Base-by-base conservation (phyloP, 1,140 invertebrate genomes). In the Euborellia annulipes region DNA sequence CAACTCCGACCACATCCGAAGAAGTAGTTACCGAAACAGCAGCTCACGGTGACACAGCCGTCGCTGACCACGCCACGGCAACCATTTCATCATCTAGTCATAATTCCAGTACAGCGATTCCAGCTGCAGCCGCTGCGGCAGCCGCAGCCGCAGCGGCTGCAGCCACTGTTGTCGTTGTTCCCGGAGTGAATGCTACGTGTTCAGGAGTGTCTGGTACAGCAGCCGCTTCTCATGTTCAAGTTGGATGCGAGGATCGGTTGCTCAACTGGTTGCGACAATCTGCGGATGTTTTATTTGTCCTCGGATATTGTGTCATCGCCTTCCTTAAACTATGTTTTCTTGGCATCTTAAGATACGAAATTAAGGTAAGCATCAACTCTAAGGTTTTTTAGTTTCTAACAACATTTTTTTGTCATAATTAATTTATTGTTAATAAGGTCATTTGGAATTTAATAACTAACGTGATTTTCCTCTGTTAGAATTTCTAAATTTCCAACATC, bases 271-370 rank as follows among this genome's bases (percentile, higher is more conserved):
- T 89, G 16, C 68, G 77, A 45, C 72, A 78, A 54, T 84, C 79
- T 4, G 81, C 82, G 6, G 84, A 88, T 54, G 65, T 84, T 20
- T 70, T 90, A 7, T 85, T 86, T 54, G 82, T 91, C 16, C 61
- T 89, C 37, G 85, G 85, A 7, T 89, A 87, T 61, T 91, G 87
- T 62, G 85, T 91, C 30, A 82, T 90, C 48, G 81, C 85, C 45
- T 90, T 90, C 64, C 71, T 88, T 38, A 91, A 91, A 64, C 67
- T 89, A 52, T 89, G 85, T 66, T 91, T 90, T 68, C 72, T 89
- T 22, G 85, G 83, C 20, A 89, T 91, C 54, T 68, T 91, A 27
- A 63, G 70, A 47, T 72, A 62, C 54, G 63, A 62, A 43, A 59
- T 66, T 14, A 27, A 27, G 23, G 23, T 27, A 56, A 60, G 14